These are phyloP conservation scores for Drosophila recens DNA, from an alignment of 2,888 invertebrate species.

Conservation along the genomic window DNA sequence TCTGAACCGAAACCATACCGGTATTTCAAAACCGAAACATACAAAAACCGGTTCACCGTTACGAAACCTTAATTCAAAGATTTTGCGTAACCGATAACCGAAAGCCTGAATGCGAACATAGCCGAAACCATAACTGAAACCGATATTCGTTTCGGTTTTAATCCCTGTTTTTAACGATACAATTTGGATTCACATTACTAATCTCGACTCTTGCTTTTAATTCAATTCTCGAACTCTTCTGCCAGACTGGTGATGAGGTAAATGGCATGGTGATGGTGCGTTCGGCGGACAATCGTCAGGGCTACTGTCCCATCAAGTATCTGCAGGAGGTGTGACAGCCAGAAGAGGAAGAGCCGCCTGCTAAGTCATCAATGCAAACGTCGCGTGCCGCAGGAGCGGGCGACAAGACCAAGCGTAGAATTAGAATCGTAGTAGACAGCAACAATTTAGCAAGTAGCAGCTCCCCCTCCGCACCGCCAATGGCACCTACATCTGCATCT, in stretches of 20 bases:
- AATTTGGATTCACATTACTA: no score
- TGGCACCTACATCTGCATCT: slow-evolving; percentile 5
- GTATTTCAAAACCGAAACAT: no score
- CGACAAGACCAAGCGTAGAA: slow-evolving; percentile 85
- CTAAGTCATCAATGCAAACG: slow-evolving; percentile 80
- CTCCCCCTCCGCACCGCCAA: slow-evolving; percentile 30
- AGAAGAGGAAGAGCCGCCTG: slow-evolving; percentile 85
- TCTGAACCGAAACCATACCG: no score
- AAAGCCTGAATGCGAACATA: no score
- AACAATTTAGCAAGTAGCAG: slow-evolving; percentile 72
- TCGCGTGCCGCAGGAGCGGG: slow-evolving; percentile 70
- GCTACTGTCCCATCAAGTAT: slow-evolving; percentile 96
- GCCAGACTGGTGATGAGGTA: slow-evolving; percentile 92
- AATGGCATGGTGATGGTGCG: slow-evolving; percentile 97
- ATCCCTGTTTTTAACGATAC: no score
- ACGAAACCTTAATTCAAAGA: no score
- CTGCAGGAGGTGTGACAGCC: slow-evolving; percentile 97
- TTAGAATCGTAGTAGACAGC: slow-evolving; percentile 84
- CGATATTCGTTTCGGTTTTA: no score
- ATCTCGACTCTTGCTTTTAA: no score
- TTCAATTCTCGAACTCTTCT: neutral
- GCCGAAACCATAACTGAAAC: no score
- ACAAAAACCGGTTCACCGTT: no score
- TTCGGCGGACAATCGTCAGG: slow-evolving; percentile 96
- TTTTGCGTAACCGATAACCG: no score